Evolutionary conservation across 35 echinoderm and acorn worm genomes (phyloP), one percentile per base, ranked within the genome.

Genomic region (Ophioderma brevispina): DNA sequence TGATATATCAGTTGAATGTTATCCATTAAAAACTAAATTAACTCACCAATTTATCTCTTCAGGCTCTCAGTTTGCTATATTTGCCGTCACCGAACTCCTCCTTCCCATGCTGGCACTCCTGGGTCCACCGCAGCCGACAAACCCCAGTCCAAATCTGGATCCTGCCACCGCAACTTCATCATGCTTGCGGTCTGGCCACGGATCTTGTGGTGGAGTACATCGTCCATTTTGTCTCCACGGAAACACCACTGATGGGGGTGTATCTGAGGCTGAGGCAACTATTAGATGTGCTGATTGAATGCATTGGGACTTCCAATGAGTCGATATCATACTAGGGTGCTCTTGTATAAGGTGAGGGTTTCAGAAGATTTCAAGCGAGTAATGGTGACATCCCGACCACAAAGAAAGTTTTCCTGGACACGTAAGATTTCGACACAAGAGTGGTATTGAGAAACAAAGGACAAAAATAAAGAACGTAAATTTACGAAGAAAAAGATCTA

Each of bases 51-150:
- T n/a, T n/a, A n/a, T n/a, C n/a, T n/a, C n/a, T n/a, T n/a, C n/a
- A 98, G 96, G 96, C n/a, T 89, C 94, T 31, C 86, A 90, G 39
- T 98, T 98, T 88, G 96, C 93, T 37, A 86, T 98, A 21, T 98
- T 90, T 83, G 86, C 96, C 56, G 88, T 95, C 33, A 90, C 96
- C 3, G 90, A 98, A 63, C 90, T 98, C 38, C 90, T 98, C 38
- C 81, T 98, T 25, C 96, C 96, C 81, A 98, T 98, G 96, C 70
- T 98, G 78, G 5, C 93, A 95, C 76, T 98, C 93, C 23, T 98
- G 96, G 96, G 96, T 98, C 15, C 76, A 92, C 30, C 89, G 96
- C 42, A 95, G 90, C 64, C 81, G 92, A 21, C 96, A 94, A 15
- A 78, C 91, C 75, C 92, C 86, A 50, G 92, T 86, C 31, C 86